phyloP scores from a whole-genome alignment of 2,888 invertebrate species.

The Pherbina coryleti region DNA sequence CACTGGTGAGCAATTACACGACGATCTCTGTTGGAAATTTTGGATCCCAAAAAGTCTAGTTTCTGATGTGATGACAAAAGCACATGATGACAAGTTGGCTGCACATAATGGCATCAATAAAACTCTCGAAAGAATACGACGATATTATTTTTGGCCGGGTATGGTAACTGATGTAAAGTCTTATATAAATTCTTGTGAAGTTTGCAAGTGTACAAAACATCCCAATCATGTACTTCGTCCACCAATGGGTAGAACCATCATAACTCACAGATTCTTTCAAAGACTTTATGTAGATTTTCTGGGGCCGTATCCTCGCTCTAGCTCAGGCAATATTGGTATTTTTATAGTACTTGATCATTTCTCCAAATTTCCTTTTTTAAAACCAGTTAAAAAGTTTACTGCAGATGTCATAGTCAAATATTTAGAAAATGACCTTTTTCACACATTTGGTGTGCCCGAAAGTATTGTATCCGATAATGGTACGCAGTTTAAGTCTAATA shows the following conservation, averaged over 20 bases:
- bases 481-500: slow-evolving; percentile 18
- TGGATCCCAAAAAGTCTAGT: too few relatives aligned
- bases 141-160: too few relatives aligned
- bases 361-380: too few relatives aligned
- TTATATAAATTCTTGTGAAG: too few relatives aligned
- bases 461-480: background rate
- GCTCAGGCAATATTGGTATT: background rate
- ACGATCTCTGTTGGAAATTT: too few relatives aligned
- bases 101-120: background rate
- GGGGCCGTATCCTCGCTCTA: background rate
- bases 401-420: too few relatives aligned
- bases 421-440: too few relatives aligned
- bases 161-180: too few relatives aligned
- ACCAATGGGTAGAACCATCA: background rate
- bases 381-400: too few relatives aligned
- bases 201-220: background rate
- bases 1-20: too few relatives aligned
- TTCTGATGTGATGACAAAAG: background rate
- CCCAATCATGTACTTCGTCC: background rate
- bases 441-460: too few relatives aligned
- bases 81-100: background rate
- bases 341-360: background rate
- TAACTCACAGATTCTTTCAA: background rate
- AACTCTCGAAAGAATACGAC: background rate
- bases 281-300: background rate